Base-by-base conservation (phyloP, 92 coral and sea anemone genomes). In the Montipora capitata region DNA sequence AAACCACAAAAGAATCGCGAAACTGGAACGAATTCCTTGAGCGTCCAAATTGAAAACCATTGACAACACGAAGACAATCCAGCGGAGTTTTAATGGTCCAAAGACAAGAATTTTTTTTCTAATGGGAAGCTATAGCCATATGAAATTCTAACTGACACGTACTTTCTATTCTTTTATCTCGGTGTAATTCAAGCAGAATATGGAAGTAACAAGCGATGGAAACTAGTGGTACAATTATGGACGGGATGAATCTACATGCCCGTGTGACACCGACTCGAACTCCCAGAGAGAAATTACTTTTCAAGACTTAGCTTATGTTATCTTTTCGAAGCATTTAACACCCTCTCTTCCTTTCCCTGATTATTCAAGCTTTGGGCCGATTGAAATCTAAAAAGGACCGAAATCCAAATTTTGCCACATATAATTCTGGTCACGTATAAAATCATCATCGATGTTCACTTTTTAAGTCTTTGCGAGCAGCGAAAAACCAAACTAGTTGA, bases 11-110 rank as follows among this genome's bases (percentile, higher is more conserved):
- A 72, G 44, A 81, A 72, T 73, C 45, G 87, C 40, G 71, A 72
- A 72, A 83, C 43, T 42, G 59, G 13, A 72, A 83, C 40, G 61
- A 72, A 83, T 83, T 83, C 87, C 87, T 72, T 72, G 20, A 8
- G 72, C 49, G 48, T 58, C 38, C 56, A 63, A 8, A 6, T 10
- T 72, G 44, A 40, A 72, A 58, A 57, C 40, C 77, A 80, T 83
- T 83, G 87, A 83, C 87, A 83, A 83, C 87, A 72, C 42, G 72
- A 18, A 41, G 52, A 48, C 6, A 48, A 48, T 48, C 10, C 52
- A 2, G 6, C 52, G 52, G 7, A 48, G 10, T 48, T 48, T 27
- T 27, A 27, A 27, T 1, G 35, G 35, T 27, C 35, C 2, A 27
- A 27, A 27, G 35, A 27, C 35, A 27, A 27, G 35, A 27, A 27